phyloP scores from a whole-genome alignment of 2,113 vertebrate species.

The Numenius arquata region DNA sequence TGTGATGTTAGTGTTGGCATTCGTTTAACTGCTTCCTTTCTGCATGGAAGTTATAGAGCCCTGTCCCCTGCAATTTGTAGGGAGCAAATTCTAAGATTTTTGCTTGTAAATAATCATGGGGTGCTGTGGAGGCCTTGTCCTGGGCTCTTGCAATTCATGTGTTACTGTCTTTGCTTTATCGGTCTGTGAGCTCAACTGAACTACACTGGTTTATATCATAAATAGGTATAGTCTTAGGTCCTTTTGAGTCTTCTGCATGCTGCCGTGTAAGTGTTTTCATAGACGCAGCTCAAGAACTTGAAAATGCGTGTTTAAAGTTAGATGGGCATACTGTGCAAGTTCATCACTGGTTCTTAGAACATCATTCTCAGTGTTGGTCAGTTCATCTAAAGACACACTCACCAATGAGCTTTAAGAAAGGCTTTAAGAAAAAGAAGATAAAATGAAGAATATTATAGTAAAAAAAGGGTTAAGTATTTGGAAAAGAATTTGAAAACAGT shows the following conservation, averaged over 20 bases:
- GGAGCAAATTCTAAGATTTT: not conserved
- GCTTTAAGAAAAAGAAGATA: not conserved
- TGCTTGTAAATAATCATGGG: not conserved
- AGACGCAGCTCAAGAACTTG: not conserved
- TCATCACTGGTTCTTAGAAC: not conserved
- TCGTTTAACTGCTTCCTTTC: not conserved
- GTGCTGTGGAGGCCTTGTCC: not conserved
- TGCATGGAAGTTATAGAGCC: not conserved
- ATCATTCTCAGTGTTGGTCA: not conserved
- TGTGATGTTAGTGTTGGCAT: not conserved
- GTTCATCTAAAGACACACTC: not conserved
- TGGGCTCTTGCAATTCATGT: not conserved
- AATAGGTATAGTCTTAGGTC: not conserved
- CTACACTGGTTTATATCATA: not conserved
- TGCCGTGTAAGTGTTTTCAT: not conserved
- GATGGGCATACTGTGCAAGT: not conserved
- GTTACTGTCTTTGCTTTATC: not conserved
- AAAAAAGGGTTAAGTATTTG: not conserved
- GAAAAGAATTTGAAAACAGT: not conserved
- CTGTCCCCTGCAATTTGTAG: not conserved
- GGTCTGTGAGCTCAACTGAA: not conserved
- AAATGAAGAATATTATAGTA: not conserved
- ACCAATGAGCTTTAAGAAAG: not conserved
- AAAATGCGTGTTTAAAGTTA: not conserved
- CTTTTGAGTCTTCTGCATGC: not conserved